These are phyloP conservation scores for Gnathonemus longibarbis DNA, from an alignment of 2,113 vertebrate genomes.

Conservation along the genomic window DNA sequence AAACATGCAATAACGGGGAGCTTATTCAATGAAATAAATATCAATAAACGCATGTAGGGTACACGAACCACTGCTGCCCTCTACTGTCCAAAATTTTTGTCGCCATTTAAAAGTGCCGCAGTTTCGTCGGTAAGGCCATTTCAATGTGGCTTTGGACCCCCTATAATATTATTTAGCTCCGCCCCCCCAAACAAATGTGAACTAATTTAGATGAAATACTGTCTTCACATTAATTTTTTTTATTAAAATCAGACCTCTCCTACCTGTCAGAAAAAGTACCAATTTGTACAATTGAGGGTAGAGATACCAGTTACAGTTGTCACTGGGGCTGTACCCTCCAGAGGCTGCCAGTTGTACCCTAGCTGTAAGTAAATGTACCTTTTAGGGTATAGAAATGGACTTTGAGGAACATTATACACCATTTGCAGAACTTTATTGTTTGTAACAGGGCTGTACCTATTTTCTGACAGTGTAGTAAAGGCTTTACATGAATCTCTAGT, in stretches of 20 bases:
- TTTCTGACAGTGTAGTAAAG: not conserved
- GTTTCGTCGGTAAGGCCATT: not conserved
- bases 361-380: not conserved
- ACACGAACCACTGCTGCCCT: constrained; percentile 11
- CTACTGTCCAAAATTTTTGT: constrained; percentile 1
- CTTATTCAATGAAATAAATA: not conserved
- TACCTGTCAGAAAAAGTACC: not conserved
- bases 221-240: not conserved
- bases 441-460: not conserved
- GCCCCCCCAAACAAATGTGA: not conserved
- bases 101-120: not conserved
- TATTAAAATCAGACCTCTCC: not conserved
- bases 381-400: not conserved
- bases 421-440: too few species aligned
- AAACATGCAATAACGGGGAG: not conserved
- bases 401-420: not conserved
- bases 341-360: not conserved
- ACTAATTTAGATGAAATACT: not conserved
- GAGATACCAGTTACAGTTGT: not conserved
- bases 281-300: not conserved
- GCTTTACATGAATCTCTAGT: not conserved
- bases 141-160: not conserved
- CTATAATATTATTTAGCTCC: not conserved
- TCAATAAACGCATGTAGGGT: not conserved
- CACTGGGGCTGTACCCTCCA: too few species aligned